These are phyloP conservation scores for Phortica okadai DNA, from an alignment of 2,888 invertebrate species.

Conservation along the genomic window DNA sequence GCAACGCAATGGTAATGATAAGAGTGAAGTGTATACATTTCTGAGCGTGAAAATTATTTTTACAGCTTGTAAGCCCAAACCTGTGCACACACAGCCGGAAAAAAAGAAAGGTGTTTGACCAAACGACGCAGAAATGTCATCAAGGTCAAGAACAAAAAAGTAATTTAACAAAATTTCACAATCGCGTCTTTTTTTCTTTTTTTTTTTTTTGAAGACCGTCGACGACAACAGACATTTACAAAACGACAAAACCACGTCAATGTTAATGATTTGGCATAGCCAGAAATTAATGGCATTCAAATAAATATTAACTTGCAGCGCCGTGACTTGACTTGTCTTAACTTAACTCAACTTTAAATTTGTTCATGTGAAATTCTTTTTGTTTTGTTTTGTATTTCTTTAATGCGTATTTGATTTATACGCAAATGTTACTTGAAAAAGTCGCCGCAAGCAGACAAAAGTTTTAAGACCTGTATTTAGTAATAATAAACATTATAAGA, in stretches of 20 bases:
- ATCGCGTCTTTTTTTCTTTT: background rate
- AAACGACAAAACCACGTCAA: background rate
- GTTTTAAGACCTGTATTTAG: no score
- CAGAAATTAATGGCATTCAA: background rate
- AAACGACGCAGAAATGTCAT: conserved; percentile 45
- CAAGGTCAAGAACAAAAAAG: background rate
- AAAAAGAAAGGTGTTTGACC: conserved; percentile 61
- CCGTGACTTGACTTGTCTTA: background rate
- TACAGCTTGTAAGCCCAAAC: background rate
- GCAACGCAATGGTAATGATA: background rate
- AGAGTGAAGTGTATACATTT: background rate
- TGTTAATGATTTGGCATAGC: background rate
- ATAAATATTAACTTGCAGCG: background rate
- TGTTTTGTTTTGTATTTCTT: background rate
- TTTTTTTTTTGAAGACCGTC: background rate
- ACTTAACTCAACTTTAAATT: background rate
- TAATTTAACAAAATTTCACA: background rate
- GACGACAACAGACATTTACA: background rate
- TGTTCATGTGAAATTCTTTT: background rate
- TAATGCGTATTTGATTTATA: background rate
- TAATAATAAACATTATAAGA: background rate
- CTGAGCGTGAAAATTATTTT: background rate
- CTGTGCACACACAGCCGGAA: no score
- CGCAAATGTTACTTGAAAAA: background rate
- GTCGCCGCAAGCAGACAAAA: no score